Conservation (phyloP, 2,797 vertebrate species). For the Eurystomus glaucurus region DNA sequence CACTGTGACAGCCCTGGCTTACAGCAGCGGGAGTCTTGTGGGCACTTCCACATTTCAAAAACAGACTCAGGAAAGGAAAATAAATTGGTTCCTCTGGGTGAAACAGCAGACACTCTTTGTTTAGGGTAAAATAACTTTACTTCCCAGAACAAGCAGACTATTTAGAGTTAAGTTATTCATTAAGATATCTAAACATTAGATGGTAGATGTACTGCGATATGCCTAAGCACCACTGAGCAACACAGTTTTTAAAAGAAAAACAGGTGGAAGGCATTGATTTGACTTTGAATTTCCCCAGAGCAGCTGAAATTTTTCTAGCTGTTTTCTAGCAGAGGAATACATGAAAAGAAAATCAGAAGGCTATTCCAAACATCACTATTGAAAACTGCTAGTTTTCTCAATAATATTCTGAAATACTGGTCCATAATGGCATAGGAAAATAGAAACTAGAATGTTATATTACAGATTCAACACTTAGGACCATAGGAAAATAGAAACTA, state of each 20-base stretch:
- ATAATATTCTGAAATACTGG: neutral
- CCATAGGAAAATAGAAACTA: constrained; percentile 3
- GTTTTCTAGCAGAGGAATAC: constrained; percentile 53
- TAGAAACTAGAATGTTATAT: neutral
- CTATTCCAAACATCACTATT: constrained; percentile 38
- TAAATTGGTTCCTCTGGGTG: constrained; percentile 79
- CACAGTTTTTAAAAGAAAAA: constrained; percentile 80
- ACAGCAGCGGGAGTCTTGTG: constrained; percentile 67
- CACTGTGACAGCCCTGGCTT: constrained; percentile 60
- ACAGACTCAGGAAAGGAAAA: constrained; percentile 76
- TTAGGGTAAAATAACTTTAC: constrained; percentile 76
- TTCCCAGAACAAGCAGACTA: constrained; percentile 72
- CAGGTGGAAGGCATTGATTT: constrained; percentile 80
- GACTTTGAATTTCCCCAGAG: constrained; percentile 84
- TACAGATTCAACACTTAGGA: neutral
- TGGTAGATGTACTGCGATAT: constrained; percentile 56
- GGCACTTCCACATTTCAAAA: constrained; percentile 69
- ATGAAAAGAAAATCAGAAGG: constrained; percentile 61
- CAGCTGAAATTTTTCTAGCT: constrained; percentile 65
- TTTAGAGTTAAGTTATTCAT: constrained; percentile 79
- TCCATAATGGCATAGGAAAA: constrained; percentile 3
- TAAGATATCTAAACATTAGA: constrained; percentile 76
- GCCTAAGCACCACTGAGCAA: constrained; percentile 65
- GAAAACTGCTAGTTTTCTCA: constrained; percentile 46
- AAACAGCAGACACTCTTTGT: constrained; percentile 71